Base-by-base conservation (phyloP, 64 coral and sea anemone species). In the Exaiptasia diaphana region DNA sequence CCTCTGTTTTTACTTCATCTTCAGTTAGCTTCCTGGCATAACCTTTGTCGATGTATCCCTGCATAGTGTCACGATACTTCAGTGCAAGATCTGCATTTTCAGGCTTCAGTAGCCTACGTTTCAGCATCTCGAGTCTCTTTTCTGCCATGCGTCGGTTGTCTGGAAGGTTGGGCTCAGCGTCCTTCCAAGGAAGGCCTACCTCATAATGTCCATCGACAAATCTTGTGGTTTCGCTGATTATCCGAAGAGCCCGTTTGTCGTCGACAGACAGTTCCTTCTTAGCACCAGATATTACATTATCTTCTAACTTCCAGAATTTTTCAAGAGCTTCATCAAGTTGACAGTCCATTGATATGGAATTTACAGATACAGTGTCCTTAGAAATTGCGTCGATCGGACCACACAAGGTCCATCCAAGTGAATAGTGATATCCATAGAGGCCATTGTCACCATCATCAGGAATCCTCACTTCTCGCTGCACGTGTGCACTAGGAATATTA, bases 391-490 rank as follows among this genome's bases (percentile, higher is more conserved):
- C 79, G 50, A 22, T 48, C 15, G 38, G 32, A 54, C 62, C 61
- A 18, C 38, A 82, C 24, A 70, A 5, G 41, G 44, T 53, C 80
- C 30, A 83, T 13, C 80, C 64, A 5, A 83, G 65, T 54, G 64
- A 18, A 17, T 83, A 83, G 38, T 65, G 63, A 72, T 67, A 83
- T 27, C 48, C 44, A 70, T 70, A 83, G 34, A 83, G 80, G 20
- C 80, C 80, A 40, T 43, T 83, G 20, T 57, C 1, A 4, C 27
- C 53, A 57, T 57, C 65, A 37, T 82, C 62, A 32, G 79, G 79
- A 41, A 68, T 59, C 67, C 78, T 22, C 41, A 82, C 79, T 82
- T 83, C 80, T 24, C 43, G 50, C 80, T 90, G 79, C 42, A 83
- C 22, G 41, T 89, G 86, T 18, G 86, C 74, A 41, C 43, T 64